These are phyloP conservation scores for Tachuris rubrigastra DNA, from an alignment of 2,113 vertebrate species.

Conservation along the genomic window DNA sequence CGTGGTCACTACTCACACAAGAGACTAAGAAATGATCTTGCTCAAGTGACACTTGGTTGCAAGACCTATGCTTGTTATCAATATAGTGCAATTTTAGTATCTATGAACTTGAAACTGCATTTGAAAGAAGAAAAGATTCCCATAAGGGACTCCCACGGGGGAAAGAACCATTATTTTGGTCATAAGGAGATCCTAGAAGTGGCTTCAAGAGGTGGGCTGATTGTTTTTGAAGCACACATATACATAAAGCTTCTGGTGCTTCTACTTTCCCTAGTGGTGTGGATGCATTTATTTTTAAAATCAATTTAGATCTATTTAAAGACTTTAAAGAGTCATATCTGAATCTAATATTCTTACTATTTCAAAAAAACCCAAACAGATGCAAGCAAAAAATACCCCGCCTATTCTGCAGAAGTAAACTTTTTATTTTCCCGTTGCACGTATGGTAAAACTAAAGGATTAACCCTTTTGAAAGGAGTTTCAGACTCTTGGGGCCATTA, in stretches of 20 bases:
- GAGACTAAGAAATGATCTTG: not conserved
- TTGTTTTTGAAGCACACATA: not conserved
- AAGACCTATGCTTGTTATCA: not conserved
- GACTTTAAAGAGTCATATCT: not conserved
- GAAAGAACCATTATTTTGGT: not conserved
- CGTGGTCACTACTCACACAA: not conserved
- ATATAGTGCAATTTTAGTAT: not conserved
- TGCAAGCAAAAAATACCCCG: not conserved
- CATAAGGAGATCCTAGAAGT: not conserved
- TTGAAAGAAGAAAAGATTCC: not conserved
- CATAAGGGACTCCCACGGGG: fast-evolving
- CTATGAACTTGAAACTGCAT: not conserved
- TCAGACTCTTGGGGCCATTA: not conserved
- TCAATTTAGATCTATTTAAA: not conserved
- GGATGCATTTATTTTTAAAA: not conserved
- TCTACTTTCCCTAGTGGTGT: not conserved
- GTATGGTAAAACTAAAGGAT: not conserved
- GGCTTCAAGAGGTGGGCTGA: not conserved
- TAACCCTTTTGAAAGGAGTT: not conserved
- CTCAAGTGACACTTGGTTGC: not conserved
- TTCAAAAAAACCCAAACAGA: not conserved
- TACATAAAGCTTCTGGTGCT: not conserved
- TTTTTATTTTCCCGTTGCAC: not conserved
- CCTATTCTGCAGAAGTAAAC: not conserved
- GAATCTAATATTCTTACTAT: not conserved